Conservation (phyloP, 2,888 invertebrate species). For the Microplitis manilae region DNA sequence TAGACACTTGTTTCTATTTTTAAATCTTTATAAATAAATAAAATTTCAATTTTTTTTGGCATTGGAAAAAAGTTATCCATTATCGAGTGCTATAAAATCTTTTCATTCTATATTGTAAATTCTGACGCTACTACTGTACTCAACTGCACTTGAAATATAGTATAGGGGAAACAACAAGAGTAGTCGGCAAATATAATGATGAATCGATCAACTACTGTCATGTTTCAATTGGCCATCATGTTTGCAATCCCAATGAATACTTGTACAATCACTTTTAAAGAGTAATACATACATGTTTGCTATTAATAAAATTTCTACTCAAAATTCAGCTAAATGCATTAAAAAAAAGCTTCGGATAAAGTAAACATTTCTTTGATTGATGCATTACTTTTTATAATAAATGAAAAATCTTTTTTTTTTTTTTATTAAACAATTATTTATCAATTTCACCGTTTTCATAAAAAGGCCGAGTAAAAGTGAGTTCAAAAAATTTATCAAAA, state of each 20-base stretch:
- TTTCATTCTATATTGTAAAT: not conserved
- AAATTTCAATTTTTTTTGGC: not conserved
- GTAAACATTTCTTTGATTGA: too few relatives aligned
- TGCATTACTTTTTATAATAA: too few relatives aligned
- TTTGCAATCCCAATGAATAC: slow-evolving; percentile 37
- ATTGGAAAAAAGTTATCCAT: not conserved
- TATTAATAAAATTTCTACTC: not conserved
- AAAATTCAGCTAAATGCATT: not conserved
- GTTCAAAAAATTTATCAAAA: too few relatives aligned
- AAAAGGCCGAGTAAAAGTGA: too few relatives aligned
- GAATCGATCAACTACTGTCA: slow-evolving; percentile 42
- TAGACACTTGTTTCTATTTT: not conserved
- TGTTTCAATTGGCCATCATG: slow-evolving; percentile 20
- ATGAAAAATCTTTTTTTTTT: too few relatives aligned
- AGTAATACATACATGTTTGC: not conserved
- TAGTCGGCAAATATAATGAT: slow-evolving; percentile 46
- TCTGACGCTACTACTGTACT: slow-evolving; percentile 16
- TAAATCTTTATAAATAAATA: not conserved
- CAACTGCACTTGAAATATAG: not conserved
- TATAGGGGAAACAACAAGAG: slow-evolving; percentile 2
- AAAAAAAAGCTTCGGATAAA: not conserved
- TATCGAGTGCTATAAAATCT: not conserved
- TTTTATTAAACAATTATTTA: too few relatives aligned
- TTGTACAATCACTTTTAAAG: not conserved
- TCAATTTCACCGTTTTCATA: too few relatives aligned